phyloP scores from a whole-genome alignment of 2,113 vertebrate species.

The Podarcis raffonei region DNA sequence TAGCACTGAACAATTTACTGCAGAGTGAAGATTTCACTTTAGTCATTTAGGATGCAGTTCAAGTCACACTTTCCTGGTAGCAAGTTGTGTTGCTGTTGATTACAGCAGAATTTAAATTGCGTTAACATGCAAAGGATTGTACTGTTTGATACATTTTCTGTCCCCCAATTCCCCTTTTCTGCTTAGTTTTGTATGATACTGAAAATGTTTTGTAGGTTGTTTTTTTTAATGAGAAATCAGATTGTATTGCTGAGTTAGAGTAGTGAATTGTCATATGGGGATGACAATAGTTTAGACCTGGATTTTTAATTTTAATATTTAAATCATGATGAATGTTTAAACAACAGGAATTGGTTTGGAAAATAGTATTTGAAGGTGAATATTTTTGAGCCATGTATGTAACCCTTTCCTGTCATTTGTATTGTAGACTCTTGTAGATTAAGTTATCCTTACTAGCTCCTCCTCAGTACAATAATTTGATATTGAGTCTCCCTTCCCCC shows the following conservation, averaged over 20 bases:
- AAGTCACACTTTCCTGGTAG: too few species aligned
- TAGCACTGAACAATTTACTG: background rate
- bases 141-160: constrained; percentile 70
- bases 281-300: background rate
- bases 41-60: constrained; percentile 32
- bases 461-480: background rate
- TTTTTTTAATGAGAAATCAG: background rate
- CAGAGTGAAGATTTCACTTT: constrained; percentile 3
- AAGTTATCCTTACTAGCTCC: background rate
- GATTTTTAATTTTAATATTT: background rate
- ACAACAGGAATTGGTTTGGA: background rate
- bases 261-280: background rate
- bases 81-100: too few species aligned
- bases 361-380: background rate
- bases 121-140: too few species aligned
- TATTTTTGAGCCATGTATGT: background rate
- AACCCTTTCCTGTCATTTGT: background rate
- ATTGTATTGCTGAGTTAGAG: background rate
- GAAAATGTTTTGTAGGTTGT: constrained; percentile 8
- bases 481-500: background rate
- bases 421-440: background rate
- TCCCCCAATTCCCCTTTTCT: constrained; percentile 62
- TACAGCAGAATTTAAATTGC: too few species aligned
- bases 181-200: constrained; percentile 41
- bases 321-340: background rate